Conservation (phyloP, 2,797 vertebrate species). For the Poeciliopsis gracilis region DNA sequence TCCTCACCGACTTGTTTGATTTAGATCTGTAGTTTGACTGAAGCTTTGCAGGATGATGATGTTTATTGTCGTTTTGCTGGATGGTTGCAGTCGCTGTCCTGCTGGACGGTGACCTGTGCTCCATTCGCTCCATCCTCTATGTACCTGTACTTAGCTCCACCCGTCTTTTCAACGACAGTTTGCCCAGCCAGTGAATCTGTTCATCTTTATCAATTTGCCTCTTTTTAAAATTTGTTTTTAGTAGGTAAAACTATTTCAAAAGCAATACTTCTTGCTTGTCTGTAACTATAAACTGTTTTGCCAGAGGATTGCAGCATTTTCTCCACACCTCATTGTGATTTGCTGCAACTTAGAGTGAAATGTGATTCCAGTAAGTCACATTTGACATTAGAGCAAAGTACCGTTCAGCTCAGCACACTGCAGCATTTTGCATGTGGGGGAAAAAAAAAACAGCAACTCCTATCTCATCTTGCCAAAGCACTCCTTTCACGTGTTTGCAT, state of each 20-base stretch:
- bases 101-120: neutral
- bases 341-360: neutral
- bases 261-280: neutral
- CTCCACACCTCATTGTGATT: neutral
- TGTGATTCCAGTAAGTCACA: neutral
- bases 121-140: neutral
- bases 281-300: neutral
- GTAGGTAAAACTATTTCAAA: neutral
- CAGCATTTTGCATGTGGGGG: neutral
- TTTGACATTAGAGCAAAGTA: neutral
- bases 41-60: neutral
- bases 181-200: neutral
- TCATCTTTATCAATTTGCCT: neutral
- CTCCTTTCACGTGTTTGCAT: neutral
- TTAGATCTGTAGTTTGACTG: neutral
- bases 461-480: neutral
- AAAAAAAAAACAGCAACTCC: neutral
- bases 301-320: neutral
- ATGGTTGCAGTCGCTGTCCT: neutral
- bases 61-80: neutral
- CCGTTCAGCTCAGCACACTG: neutral
- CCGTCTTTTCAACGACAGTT: neutral
- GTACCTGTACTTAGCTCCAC: neutral
- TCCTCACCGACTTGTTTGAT: neutral
- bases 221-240: neutral